phyloP scores from a whole-genome alignment of 2,888 invertebrate genomes.

The Dromius quadrimaculatus region DNA sequence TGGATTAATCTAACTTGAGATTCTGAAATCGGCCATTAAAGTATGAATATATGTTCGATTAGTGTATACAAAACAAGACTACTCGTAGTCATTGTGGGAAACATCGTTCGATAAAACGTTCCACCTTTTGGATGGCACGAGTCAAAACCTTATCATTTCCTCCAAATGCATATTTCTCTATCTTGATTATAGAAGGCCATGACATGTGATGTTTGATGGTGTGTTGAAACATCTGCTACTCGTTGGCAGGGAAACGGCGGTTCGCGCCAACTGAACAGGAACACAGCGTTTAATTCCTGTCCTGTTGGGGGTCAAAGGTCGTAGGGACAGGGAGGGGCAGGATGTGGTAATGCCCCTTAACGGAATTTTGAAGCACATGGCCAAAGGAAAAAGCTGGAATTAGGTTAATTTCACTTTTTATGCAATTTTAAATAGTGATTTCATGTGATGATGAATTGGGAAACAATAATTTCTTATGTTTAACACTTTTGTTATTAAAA shows the following conservation, averaged over 20 bases:
- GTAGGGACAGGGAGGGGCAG: slow-evolving; percentile 14
- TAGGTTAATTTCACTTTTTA: too few relatives aligned
- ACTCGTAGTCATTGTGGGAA: background rate
- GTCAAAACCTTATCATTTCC: slow-evolving; percentile 29
- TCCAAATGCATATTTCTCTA: slow-evolving; percentile 19
- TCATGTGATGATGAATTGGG: too few relatives aligned
- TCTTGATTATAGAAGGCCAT: slow-evolving; percentile 8
- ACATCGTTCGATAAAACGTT: slow-evolving; percentile 36
- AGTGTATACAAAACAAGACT: too few relatives aligned
- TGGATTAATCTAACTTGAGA: too few relatives aligned
- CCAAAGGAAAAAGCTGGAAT: background rate
- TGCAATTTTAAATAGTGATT: too few relatives aligned
- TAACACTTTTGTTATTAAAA: too few relatives aligned
- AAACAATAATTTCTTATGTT: too few relatives aligned
- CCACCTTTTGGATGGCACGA: slow-evolving; percentile 31
- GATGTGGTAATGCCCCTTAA: slow-evolving; percentile 31
- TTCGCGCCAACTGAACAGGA: slow-evolving; percentile 34
- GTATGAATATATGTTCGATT: too few relatives aligned
- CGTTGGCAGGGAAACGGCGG: slow-evolving; percentile 20
- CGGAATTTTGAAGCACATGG: slow-evolving; percentile 14
- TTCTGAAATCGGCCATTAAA: too few relatives aligned
- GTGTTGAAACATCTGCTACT: slow-evolving; percentile 26
- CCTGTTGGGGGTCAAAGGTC: slow-evolving; percentile 20
- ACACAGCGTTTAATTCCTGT: slow-evolving; percentile 39
- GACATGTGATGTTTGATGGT: background rate